phyloP scores from a whole-genome alignment of 2,113 vertebrate species.

The Alexandromys fortis region DNA sequence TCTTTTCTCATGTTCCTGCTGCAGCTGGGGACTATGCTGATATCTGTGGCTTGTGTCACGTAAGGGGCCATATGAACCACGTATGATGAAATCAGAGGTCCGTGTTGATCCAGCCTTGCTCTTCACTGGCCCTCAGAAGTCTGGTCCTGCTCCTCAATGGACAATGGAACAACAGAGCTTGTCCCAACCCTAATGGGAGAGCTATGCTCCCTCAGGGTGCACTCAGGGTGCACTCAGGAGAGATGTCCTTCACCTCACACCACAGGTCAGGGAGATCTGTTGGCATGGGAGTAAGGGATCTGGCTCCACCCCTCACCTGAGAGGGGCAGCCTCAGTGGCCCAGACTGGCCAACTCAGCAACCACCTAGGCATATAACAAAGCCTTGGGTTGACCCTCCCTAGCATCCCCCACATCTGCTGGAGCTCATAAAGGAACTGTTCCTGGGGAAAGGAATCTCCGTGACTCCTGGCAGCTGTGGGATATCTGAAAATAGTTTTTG shows the following conservation, averaged over 20 bases:
- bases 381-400: neutral
- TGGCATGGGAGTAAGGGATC: neutral
- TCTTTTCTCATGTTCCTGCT: neutral
- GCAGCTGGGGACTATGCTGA: neutral
- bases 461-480: neutral
- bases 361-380: neutral
- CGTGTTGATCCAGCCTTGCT: neutral
- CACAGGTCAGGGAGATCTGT: neutral
- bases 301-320: neutral
- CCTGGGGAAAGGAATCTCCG: neutral
- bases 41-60: neutral
- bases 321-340: neutral
- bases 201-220: fast-evolving
- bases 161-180: neutral
- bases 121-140: neutral
- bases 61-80: neutral
- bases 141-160: no score
- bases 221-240: neutral
- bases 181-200: neutral
- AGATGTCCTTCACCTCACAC: neutral
- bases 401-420: neutral
- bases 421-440: neutral
- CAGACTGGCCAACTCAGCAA: neutral
- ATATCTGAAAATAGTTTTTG: neutral
- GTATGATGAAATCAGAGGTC: neutral